phyloP scores from a whole-genome alignment of 2,797 vertebrate species.

The Cossypha niveicapilla region DNA sequence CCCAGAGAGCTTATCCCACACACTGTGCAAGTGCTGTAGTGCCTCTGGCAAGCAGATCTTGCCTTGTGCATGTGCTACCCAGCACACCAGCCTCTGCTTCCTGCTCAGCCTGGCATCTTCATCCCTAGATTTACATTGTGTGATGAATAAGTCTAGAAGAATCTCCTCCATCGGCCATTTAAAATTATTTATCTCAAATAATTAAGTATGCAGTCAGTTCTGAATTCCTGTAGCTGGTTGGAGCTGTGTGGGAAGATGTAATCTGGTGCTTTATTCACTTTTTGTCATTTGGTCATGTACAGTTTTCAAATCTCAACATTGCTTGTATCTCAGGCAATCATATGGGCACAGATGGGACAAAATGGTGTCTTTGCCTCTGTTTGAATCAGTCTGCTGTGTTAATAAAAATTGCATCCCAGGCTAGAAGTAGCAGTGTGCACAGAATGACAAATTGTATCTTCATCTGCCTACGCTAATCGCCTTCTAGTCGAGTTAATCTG shows the following conservation, averaged over 20 bases:
- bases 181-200: not conserved
- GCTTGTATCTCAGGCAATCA: not conserved
- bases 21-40: not conserved
- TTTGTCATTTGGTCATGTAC: not conserved
- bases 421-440: not conserved
- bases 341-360: not conserved
- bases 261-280: not conserved
- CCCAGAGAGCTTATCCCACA: not conserved
- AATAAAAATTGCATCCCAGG: not conserved
- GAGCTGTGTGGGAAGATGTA: not conserved
- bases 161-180: not conserved
- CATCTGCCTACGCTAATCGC: slow-evolving; percentile 12
- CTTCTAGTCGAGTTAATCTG: slow-evolving; percentile 21
- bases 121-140: not conserved
- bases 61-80: not conserved
- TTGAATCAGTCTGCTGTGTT: not conserved
- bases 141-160: not conserved
- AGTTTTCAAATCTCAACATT: not conserved
- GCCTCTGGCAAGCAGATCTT: not conserved
- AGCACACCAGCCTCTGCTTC: not conserved
- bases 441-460: slow-evolving; percentile 30
- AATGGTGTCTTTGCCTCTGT: not conserved
- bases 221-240: not conserved
- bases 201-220: not conserved
- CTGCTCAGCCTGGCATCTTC: not conserved